Evolutionary conservation across 2,113 vertebrate genomes (phyloP), one percentile per base, ranked within the genome.

Genomic region (Myrmecophaga tridactyla): DNA sequence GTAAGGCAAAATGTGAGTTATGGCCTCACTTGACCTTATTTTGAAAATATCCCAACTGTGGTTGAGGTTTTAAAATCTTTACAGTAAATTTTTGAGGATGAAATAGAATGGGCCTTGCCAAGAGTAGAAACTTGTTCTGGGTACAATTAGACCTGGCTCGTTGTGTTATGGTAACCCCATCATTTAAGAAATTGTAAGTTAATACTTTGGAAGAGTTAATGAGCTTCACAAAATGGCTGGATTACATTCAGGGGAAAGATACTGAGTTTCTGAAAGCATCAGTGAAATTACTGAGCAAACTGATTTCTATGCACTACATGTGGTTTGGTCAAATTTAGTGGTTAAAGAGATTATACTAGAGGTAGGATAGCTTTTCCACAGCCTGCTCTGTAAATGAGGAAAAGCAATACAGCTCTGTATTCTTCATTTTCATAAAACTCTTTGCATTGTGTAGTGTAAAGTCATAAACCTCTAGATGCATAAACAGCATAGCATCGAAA

Each of bases 401-500:
- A 23, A 15, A 46, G 18, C 12, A 20, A 17, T 1, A 7, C 23
- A 18, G 4, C 17, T 10, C 69, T 88, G 6, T 34, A 14, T 65
- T 11, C n/a, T 36, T 46, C 46, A 25, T 14, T 70, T 62, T 51
- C 82, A 25, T 1, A 29, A 60, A 14, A 51, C 3, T n/a, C 53
- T 58, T 0, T 0, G 0, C 29, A 3, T 0, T 23, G 1, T 31
- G 67, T 41, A 2, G 1, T 31, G 67, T 41, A 2, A 51, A 73
- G 43, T 46, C 43, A 7, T 14, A 27, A 88, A 36, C 0, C 0
- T 53, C 41, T 23, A 23, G 31, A 65, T 31, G 12, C 18, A 10
- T 70, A 15, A 72, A 36, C 12, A 70, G 7, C 53, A 41, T 0
- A 3, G 7, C 15, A 0, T 7, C 25, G 27, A 70, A 62, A 70